Evolutionary conservation across 2,113 vertebrate species (phyloP), one percentile per base, ranked within the genome.

Genomic region (Erpornis zantholeuca): DNA sequence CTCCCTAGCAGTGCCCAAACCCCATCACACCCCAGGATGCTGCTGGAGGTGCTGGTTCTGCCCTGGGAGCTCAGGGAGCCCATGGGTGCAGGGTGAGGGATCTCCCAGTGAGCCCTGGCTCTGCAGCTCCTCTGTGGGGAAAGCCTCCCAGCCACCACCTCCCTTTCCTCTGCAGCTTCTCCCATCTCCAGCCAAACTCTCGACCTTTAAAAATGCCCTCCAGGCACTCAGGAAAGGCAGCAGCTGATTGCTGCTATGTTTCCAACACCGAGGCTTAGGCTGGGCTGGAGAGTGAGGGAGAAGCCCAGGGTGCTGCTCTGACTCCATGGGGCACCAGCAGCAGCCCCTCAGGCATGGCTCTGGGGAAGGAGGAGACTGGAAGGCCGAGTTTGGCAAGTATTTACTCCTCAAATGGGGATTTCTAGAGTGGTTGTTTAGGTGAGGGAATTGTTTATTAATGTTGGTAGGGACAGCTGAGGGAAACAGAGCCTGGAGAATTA

Each of bases 321-420:
- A 23, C 42, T 57, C 52, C 13, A 1, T 0, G 2, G 65, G 23
- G 17, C 47, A 44, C 20, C 18, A 44, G 1, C 61, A 57, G 42
- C 49, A 69, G 68, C 27, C 11, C 13, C 18, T 42, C 5, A 4
- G 72, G 40, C 33, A 3, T 36, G 52, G 47, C n/a, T 35, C 8
- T 16, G 0, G 4, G 57, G 10, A 20, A 24, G 11, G 31, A 44
- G 12, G 19, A 16, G 2, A 10, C n/a, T 44, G 36, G 18, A 25
- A 42, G 27, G 29, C 3, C 44, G 56, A 6, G 7, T 56, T 64
- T 59, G 38, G 12, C 35, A n/a, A 0, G 0, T 10, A 5, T 18
- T 63, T 15, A 19, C 29, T 52, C 35, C 12, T 42, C 27, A 78
- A 31, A 15, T 22, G 35, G 73, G 12, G 27, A 21, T 68, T 63